Conservation (phyloP, 2,797 vertebrate species). For the Macrochelys suwanniensis region DNA sequence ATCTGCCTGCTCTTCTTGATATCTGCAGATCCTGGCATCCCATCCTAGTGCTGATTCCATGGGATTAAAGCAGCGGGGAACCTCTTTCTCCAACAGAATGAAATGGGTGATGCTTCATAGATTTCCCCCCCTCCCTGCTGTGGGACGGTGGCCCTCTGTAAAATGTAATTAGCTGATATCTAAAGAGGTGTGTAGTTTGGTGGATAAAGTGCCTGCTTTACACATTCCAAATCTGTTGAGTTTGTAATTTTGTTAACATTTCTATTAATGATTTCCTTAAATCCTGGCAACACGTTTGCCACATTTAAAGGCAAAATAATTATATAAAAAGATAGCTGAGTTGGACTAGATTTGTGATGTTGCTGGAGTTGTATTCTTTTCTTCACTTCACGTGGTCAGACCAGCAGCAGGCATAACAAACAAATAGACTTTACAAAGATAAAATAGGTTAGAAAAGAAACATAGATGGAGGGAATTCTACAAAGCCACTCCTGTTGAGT, state of each 20-base stretch:
- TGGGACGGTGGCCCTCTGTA: not conserved
- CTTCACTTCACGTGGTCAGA: constrained; percentile 44
- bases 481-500: constrained; percentile 16
- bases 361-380: constrained; percentile 1
- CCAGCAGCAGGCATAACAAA: constrained; percentile 57
- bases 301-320: not conserved
- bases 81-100: not conserved
- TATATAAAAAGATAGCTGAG: not conserved
- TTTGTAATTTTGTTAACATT: not conserved
- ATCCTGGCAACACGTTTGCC: not conserved
- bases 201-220: not conserved
- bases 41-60: not conserved
- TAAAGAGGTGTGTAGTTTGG: not conserved
- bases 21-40: not conserved
- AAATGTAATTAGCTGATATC: rapidly evolving
- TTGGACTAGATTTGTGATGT: not conserved
- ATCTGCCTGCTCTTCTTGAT: not conserved
- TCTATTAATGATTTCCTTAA: not conserved
- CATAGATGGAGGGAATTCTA: constrained; percentile 24
- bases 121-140: not conserved
- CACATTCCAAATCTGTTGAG: rapidly evolving
- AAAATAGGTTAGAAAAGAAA: constrained; percentile 44
- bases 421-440: constrained; percentile 52
- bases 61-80: not conserved
- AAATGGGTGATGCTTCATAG: not conserved